Evolutionary conservation across 2,888 invertebrate genomes (phyloP).

Genomic region (Yponomeuta plumbellus): DNA sequence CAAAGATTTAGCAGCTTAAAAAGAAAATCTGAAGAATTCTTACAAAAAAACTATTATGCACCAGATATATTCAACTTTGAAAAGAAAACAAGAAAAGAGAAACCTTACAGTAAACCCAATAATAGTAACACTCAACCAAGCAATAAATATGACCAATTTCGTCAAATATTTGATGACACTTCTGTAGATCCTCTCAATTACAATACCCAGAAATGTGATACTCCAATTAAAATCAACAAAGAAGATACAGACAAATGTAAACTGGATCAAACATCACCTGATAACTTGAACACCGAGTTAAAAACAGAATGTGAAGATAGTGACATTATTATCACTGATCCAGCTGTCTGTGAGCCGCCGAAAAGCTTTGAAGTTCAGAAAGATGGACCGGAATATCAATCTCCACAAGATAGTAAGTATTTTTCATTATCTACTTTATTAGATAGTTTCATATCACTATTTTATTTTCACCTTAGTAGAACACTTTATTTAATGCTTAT

Average conservation of each 20-base stretch:
- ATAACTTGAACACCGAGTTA: constrained; percentile 47
- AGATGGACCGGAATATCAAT: constrained; percentile 54
- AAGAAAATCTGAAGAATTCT: constrained; percentile 67
- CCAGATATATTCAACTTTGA: constrained; percentile 52
- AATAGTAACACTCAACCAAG: constrained; percentile 40
- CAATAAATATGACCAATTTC: constrained; percentile 51
- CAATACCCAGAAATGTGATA: constrained; percentile 40
- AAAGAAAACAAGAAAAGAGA: constrained; percentile 63
- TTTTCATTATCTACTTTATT: neutral
- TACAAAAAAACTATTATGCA: constrained; percentile 60
- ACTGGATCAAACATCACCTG: constrained; percentile 32
- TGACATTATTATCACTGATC: constrained; percentile 65
- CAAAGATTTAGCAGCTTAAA: constrained; percentile 63
- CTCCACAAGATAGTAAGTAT: constrained; percentile 70
- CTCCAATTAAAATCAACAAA: constrained; percentile 34
- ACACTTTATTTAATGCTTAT: constrained; percentile 7
- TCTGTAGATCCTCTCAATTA: constrained; percentile 46
- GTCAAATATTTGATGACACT: constrained; percentile 56
- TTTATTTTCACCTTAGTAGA: neutral
- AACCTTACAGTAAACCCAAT: constrained; percentile 41
- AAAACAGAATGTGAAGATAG: constrained; percentile 70
- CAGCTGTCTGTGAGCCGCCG: constrained; percentile 57
- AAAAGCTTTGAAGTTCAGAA: constrained; percentile 58
- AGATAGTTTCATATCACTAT: neutral
- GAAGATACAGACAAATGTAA: constrained; percentile 46